phyloP scores from a whole-genome alignment of 2,113 vertebrate genomes.

The Toxotes jaculatrix region DNA sequence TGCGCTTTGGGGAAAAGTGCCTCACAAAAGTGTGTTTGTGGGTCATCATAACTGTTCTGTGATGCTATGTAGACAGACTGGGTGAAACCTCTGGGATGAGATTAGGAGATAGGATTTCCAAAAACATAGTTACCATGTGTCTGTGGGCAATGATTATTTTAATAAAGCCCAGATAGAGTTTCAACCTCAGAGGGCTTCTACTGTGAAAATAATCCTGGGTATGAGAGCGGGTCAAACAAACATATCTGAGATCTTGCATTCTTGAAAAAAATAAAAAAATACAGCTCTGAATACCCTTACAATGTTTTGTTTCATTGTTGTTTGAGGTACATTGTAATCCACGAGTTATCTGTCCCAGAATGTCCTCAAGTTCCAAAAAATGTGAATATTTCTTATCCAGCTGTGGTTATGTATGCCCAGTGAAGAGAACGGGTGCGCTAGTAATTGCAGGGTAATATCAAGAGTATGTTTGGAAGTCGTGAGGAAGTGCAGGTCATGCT shows the following conservation, averaged over 20 bases:
- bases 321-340: constrained; percentile 4
- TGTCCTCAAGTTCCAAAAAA: no score
- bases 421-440: background rate
- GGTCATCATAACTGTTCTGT: constrained; percentile 62
- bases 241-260: constrained; percentile 16
- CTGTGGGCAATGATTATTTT: constrained; percentile 60
- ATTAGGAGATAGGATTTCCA: constrained; percentile 64
- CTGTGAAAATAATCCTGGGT: constrained; percentile 36
- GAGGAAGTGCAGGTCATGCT: background rate
- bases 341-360: constrained; percentile 1
- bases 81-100: constrained; percentile 33
- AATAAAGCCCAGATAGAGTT: constrained; percentile 52
- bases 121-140: constrained; percentile 42
- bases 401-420: background rate
- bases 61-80: constrained; percentile 12
- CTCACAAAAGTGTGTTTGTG: constrained; percentile 75
- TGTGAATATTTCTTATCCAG: background rate
- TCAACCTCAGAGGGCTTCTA: background rate
- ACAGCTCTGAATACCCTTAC: background rate
- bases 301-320: no score
- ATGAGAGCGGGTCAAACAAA: constrained; percentile 27
- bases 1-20: constrained; percentile 57
- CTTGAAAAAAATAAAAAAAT: background rate
- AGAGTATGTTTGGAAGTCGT: background rate
- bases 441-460: background rate